Conservation (phyloP, 2,797 vertebrate species). For the Streptopelia turtur region DNA sequence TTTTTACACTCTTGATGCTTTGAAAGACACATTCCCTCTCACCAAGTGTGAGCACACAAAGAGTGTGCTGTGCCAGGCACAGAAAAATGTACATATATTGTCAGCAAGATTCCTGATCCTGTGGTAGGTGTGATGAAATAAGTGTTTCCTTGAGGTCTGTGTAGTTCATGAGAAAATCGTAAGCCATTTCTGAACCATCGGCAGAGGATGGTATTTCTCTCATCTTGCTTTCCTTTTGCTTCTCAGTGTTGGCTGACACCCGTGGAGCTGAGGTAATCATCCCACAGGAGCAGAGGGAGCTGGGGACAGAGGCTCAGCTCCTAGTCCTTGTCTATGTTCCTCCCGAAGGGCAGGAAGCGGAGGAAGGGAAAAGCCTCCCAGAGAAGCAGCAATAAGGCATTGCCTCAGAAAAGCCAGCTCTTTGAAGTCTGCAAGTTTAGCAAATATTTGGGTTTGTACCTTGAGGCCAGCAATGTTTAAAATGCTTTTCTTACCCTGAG, state of each 20-base stretch:
- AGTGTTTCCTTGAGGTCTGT: background rate
- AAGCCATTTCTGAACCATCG: background rate
- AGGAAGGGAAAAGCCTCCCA: background rate
- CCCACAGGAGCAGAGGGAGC: background rate
- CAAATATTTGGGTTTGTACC: constrained; percentile 38
- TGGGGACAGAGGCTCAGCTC: background rate
- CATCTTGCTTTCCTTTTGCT: background rate
- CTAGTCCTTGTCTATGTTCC: background rate
- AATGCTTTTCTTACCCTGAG: constrained; percentile 25
- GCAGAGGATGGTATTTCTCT: background rate
- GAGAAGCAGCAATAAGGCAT: background rate
- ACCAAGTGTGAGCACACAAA: background rate
- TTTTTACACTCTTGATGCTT: background rate
- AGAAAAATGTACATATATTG: background rate
- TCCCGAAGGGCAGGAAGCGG: background rate
- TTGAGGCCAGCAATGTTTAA: background rate
- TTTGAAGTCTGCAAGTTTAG: constrained; percentile 16
- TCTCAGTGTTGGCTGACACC: background rate
- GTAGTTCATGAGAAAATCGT: background rate
- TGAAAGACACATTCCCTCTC: background rate
- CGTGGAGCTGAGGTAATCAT: fast-evolving
- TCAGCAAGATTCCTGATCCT: background rate
- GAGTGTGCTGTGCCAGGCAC: background rate
- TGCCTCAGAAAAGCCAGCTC: background rate
- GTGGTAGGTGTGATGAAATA: background rate